Percentiles rank a stretch among this genome's conserved stretches.
Evolutionary conservation across 1,140 invertebrate genomes (phyloP).

Genomic region (Sesamia nonagrioides): DNA sequence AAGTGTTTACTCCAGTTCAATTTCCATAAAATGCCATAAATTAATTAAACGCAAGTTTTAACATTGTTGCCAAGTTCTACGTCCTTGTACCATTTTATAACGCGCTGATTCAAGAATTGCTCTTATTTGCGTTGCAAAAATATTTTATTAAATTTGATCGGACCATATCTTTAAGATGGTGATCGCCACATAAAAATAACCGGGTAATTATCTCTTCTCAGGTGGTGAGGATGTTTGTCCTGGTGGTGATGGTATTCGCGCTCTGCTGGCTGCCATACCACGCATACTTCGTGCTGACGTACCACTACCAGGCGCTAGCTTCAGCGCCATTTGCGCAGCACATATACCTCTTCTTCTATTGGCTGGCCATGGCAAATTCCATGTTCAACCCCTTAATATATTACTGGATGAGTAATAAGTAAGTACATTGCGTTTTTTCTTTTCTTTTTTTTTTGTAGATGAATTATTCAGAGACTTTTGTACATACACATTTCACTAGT

Average conservation of each 20-base stretch:
- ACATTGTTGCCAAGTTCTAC: too few relatives aligned
- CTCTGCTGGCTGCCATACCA: conserved; percentile 97
- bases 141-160: too few relatives aligned
- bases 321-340: conserved; percentile 92
- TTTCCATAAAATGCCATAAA: too few relatives aligned
- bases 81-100: too few relatives aligned
- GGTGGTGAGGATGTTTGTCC: conserved; percentile 95
- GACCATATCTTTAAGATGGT: too few relatives aligned
- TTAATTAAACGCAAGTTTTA: too few relatives aligned
- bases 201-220: conserved; percentile 74
- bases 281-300: conserved; percentile 94
- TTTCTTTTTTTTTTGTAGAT: background rate
- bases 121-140: too few relatives aligned
- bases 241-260: conserved; percentile 93
- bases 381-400: conserved; percentile 97
- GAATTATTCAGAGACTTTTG: too few relatives aligned
- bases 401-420: conserved; percentile 95
- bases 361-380: conserved; percentile 96
- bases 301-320: conserved; percentile 91
- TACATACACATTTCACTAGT: background rate
- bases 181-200: background rate
- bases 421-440: conserved; percentile 68
- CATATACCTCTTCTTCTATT: conserved; percentile 94
- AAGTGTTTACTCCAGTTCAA: too few relatives aligned
- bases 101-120: too few relatives aligned